phyloP scores from a whole-genome alignment of 2,888 invertebrate species.

The Chelonus formosanus region DNA sequence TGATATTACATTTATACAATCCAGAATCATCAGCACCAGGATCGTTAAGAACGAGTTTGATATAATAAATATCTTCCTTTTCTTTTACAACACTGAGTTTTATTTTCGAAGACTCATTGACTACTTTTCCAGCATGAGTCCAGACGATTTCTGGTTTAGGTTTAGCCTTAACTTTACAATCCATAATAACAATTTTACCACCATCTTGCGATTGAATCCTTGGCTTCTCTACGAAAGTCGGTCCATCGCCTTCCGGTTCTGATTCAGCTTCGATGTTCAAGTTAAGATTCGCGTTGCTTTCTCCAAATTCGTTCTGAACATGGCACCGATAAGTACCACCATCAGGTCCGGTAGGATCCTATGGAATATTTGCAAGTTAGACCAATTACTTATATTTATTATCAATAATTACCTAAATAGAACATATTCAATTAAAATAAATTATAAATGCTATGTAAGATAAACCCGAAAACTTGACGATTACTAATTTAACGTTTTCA shows the following conservation, averaged over 20 bases:
- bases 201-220: slow-evolving; percentile 84
- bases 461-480: too few species aligned
- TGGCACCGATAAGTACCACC: slow-evolving; percentile 93
- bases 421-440: too few species aligned
- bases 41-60: slow-evolving; percentile 86
- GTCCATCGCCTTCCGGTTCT: slow-evolving; percentile 92
- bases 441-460: too few species aligned
- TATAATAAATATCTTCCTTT: slow-evolving; percentile 82
- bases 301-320: slow-evolving; percentile 94
- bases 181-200: slow-evolving; percentile 87
- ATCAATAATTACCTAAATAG: not conserved
- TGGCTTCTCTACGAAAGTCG: slow-evolving; percentile 92
- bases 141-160: slow-evolving; percentile 85
- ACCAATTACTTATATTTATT: slow-evolving; percentile 18
- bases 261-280: slow-evolving; percentile 96
- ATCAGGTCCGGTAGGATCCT: slow-evolving; percentile 84
- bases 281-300: slow-evolving; percentile 95
- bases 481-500: too few species aligned
- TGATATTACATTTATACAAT: slow-evolving; percentile 96
- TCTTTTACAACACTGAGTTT: slow-evolving; percentile 78
- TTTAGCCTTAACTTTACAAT: slow-evolving; percentile 84
- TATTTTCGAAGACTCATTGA: slow-evolving; percentile 83
- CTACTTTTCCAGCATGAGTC: slow-evolving; percentile 81
- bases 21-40: slow-evolving; percentile 96
- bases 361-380: slow-evolving; percentile 43